Conservation (phyloP, 2,113 vertebrate species). For the Brachypodius melanocephalos region DNA sequence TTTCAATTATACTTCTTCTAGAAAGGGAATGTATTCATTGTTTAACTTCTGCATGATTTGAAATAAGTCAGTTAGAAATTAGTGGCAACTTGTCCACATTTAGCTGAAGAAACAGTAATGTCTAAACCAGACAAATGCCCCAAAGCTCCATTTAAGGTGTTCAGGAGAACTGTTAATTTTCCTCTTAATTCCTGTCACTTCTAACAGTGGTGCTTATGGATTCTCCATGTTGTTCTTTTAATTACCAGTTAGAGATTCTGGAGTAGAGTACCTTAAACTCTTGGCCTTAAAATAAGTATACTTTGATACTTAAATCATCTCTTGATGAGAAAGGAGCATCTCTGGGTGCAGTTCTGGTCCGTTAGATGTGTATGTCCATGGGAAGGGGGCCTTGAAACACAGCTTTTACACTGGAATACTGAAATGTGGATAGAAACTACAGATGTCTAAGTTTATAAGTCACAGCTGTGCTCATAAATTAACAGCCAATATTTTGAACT, state of each 20-base stretch:
- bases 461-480: conserved; percentile 42
- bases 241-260: not conserved
- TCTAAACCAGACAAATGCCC: not conserved
- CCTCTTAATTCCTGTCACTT: not conserved
- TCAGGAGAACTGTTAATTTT: not conserved
- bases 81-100: not conserved
- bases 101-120: not conserved
- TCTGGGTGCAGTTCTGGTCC: not conserved
- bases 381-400: not conserved
- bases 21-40: not conserved
- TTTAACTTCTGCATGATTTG: not conserved
- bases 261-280: not conserved
- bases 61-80: not conserved
- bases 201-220: not conserved
- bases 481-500: conserved; percentile 27
- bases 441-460: conserved; percentile 20
- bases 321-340: not conserved
- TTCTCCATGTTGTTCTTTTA: not conserved
- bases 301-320: not conserved
- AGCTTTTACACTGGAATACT: not conserved
- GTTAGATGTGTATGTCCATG: not conserved
- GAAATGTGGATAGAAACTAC: not conserved
- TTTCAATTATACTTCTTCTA: not conserved
- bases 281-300: not conserved
- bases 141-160: not conserved